Conservation (phyloP, 2,113 vertebrate species). For the Gavialis gangeticus region DNA sequence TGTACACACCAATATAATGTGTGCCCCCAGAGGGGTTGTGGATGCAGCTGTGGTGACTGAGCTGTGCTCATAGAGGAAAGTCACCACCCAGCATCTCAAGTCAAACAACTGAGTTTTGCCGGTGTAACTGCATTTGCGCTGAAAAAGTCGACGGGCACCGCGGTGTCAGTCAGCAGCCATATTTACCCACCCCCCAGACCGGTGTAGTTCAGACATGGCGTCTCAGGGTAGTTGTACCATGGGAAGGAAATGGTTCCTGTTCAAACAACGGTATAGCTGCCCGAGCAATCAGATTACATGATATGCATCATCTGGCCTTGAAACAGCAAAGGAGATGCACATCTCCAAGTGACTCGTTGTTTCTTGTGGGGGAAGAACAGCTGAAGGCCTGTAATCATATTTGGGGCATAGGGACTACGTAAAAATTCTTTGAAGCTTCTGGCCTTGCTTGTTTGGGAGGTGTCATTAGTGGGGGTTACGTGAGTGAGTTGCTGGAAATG, state of each 20-base stretch:
- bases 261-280: not conserved
- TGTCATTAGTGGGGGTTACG: not conserved
- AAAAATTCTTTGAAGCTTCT: not conserved
- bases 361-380: not conserved
- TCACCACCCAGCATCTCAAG: no score
- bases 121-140: no score
- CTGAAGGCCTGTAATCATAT: not conserved
- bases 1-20: no score
- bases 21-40: no score
- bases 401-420: not conserved
- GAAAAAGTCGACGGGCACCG: no score
- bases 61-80: no score
- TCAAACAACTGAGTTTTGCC: no score
- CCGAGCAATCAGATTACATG: not conserved
- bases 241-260: conserved; percentile 57
- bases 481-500: not conserved
- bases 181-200: no score
- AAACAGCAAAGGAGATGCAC: not conserved
- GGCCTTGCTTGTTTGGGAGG: not conserved
- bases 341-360: not conserved
- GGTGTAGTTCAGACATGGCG: not conserved
- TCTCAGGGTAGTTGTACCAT: not conserved
- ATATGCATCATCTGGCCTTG: not conserved
- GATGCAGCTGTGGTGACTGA: no score
- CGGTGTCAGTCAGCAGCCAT: no score